phyloP scores from a whole-genome alignment of 2,113 vertebrate species.

The Perca fluviatilis region DNA sequence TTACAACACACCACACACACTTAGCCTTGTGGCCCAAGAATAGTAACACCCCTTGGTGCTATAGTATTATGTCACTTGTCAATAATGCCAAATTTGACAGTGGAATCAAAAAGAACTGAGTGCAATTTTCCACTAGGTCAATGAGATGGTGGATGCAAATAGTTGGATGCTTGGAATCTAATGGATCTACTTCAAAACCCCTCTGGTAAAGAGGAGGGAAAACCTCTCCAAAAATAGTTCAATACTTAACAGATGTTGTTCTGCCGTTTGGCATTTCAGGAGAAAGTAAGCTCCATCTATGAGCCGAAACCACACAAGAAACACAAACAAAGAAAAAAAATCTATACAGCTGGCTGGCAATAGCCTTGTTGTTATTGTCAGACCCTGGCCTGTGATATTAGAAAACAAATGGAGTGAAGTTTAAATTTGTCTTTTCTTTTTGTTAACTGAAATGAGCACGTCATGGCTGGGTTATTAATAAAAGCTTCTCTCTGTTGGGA shows the following conservation, averaged over 20 bases:
- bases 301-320: slow-evolving; percentile 7
- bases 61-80: slow-evolving; percentile 39
- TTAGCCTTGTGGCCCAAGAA: slow-evolving; percentile 13
- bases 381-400: slow-evolving; percentile 38
- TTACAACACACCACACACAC: slow-evolving; percentile 14
- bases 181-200: slow-evolving; percentile 43
- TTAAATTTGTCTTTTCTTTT: slow-evolving; percentile 39
- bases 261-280: slow-evolving; percentile 37
- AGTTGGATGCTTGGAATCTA: slow-evolving; percentile 18
- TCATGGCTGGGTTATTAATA: slow-evolving; percentile 35
- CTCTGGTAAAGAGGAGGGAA: slow-evolving; percentile 27
- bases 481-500: slow-evolving; percentile 25
- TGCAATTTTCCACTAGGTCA: slow-evolving; percentile 47
- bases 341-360: slow-evolving; percentile 40
- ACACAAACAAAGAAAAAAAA: neutral
- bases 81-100: slow-evolving; percentile 30
- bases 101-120: slow-evolving; percentile 3
- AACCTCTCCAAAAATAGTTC: slow-evolving; percentile 40
- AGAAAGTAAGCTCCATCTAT: slow-evolving; percentile 38
- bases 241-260: slow-evolving; percentile 63
- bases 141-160: slow-evolving; percentile 41
- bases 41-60: neutral
- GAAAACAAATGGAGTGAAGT: slow-evolving; percentile 53
- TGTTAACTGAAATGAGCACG: slow-evolving; percentile 13
- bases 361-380: slow-evolving; percentile 27